These are phyloP conservation scores for Engraulis encrasicolus DNA, from an alignment of 2,113 vertebrate species.

Conservation along the genomic window DNA sequence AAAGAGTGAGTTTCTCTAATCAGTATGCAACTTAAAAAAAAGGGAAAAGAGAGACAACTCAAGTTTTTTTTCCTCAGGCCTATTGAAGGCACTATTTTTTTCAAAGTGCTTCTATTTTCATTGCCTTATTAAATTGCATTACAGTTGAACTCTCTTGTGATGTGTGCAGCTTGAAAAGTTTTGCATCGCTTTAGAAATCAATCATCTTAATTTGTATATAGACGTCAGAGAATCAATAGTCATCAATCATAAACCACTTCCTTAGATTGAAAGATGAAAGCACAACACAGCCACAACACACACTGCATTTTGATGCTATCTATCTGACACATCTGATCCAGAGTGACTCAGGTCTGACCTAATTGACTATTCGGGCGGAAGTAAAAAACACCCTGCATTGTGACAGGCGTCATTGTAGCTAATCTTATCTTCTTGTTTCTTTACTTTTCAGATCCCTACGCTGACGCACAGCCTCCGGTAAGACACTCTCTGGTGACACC, in stretches of 20 bases:
- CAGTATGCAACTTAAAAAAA: neutral
- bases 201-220: neutral
- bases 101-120: neutral
- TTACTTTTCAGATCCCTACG: conserved; percentile 72
- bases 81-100: no score
- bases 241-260: neutral
- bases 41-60: neutral
- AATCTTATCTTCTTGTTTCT: conserved; percentile 14
- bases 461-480: conserved; percentile 52
- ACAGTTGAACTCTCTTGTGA: neutral
- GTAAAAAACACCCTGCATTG: neutral
- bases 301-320: neutral
- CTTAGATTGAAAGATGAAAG: neutral
- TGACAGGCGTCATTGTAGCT: neutral
- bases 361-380: neutral
- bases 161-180: neutral
- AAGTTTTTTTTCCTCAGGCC: neutral
- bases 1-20: conserved; percentile 65
- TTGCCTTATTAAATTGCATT: neutral
- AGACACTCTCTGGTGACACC: conserved; percentile 33
- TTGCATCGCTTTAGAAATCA: neutral
- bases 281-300: neutral
- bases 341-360: neutral
- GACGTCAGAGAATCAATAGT: neutral
- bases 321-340: neutral